Evolutionary conservation across 2,113 vertebrate genomes (phyloP), one percentile per base, ranked within the genome.

Genomic region (Pachyramphus minor): DNA sequence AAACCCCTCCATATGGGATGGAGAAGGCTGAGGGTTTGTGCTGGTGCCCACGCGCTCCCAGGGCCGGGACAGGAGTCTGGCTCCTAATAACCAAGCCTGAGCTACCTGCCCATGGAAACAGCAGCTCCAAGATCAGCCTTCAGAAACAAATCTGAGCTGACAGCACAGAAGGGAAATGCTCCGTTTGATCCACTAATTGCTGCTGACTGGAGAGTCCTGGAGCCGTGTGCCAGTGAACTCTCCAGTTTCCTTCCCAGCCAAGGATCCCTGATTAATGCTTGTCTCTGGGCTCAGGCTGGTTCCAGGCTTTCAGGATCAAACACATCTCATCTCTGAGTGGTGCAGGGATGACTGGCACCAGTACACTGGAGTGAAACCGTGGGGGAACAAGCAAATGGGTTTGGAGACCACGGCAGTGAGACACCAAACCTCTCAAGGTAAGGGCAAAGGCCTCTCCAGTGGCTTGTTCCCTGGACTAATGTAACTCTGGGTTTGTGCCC

Each of bases 361-460:
- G 60, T 55, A 39, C 1, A 3, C 17, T 0, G 1, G 23, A 52
- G 55, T 0, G 59, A 39, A 75, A 58, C 83, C 2, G 8, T 3
- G 41, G 39, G 64, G 81, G 82, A 88, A 42, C n/a, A 41, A 6
- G 31, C n/a, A 8, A 35, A 63, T 15, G 39, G 19, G 41, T 39
- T 11, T 59, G 63, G 76, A 44, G 47, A 56, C 21, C 3, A 1
- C 0, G 42, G 52, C 52, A 67, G 69, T 19, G 52, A 53, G 62
- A 79, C 5, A 60, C 28, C 52, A 41, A 62, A 58, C 30, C 72
- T 24, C 63, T 22, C 20, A 2, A 10, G 15, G 27, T 3, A 5
- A 8, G 53, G 31, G 75, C 13, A 21, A n/a, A 60, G 39, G 27
- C n/a, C 58, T 37, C 59, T 71, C 41, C 49, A 33, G 9, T 1